Base-by-base conservation (phyloP, 2,797 vertebrate species). In the Falco berigora region DNA sequence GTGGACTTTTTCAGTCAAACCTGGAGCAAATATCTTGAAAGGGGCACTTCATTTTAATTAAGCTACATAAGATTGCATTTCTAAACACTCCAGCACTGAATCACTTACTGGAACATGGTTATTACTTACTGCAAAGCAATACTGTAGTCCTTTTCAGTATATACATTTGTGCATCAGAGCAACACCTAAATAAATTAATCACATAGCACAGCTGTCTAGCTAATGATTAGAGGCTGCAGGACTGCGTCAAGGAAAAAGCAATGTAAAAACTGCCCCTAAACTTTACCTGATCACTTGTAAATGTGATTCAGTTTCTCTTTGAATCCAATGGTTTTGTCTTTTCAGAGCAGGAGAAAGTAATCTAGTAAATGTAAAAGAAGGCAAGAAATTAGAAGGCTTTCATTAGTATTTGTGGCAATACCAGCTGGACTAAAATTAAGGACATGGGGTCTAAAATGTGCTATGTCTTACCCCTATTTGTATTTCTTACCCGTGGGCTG, bases 101-200 rank as follows among this genome's bases (percentile, higher is more conserved):
- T 93, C 85, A 93, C 92, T 97, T 95, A 96, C 93, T 97, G 94
- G 95, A 95, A 96, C 90, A 85, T 71, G 69, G 94, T 93, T 96
- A 95, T 95, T 96, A 94, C 95, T 96, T 95, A 94, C 93, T 91
- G 95, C 92, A 95, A 93, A 95, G 96, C 84, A 89, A 85, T 92
- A 96, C 92, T 94, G 95, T 96, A 87, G 92, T 93, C 66, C 96
- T 97, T 97, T 97, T 96, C 94, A 97, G 64, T 95, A 77, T 83
- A 91, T 92, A 81, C 81, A 87, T 96, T 96, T 94, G 93, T 95
- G 93, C 93, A 96, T 94, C 90, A 80, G 84, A 90, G 93, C 89
- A 97, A 96, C 96, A 97, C 94, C 96, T 96, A 96, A 94, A 96
- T 95, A 93, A 97, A 97, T 97, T 95, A 94, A 97, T 97, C 95